Percentiles rank a stretch among this genome's conserved stretches.
phyloP scores from a whole-genome alignment of 2,113 vertebrate genomes.

The Neolamprologus kungweensis region DNA sequence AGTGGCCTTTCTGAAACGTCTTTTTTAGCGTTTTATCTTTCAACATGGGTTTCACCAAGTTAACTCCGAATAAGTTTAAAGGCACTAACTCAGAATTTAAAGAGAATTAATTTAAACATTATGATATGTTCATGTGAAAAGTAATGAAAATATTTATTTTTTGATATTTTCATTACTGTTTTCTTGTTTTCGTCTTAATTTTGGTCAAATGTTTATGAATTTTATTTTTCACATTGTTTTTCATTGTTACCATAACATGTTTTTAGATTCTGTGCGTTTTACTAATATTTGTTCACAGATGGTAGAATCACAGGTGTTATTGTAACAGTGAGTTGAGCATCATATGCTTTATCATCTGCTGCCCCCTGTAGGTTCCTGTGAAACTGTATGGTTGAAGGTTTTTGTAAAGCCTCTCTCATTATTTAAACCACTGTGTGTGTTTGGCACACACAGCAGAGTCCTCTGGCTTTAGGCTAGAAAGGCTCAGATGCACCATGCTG shows the following conservation, averaged over 20 bases:
- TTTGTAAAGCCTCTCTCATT: not conserved
- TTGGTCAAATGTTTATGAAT: not conserved
- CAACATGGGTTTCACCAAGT: not conserved
- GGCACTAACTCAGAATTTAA: not conserved
- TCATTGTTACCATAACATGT: too few species aligned
- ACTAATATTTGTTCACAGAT: too few species aligned
- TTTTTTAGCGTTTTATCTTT: not conserved
- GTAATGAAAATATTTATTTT: not conserved
- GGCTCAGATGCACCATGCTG: too few species aligned
- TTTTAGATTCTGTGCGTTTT: too few species aligned
- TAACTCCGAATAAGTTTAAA: not conserved
- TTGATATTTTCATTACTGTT: not conserved
- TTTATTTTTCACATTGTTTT: not conserved
- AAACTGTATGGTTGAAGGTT: not conserved
- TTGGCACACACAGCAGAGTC: too few species aligned
- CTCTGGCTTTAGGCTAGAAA: too few species aligned
- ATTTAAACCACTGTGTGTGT: too few species aligned
- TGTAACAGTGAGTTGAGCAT: accelerated
- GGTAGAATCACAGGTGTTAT: not conserved
- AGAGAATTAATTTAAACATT: not conserved
- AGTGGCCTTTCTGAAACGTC: not conserved
- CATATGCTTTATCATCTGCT: accelerated
- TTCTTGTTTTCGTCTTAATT: not conserved
- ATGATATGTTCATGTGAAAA: not conserved
- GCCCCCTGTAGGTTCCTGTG: not conserved